Evolutionary conservation across 92 coral and sea anemone genomes (phyloP).

Genomic region (Hydrozoanthus gracilis): DNA sequence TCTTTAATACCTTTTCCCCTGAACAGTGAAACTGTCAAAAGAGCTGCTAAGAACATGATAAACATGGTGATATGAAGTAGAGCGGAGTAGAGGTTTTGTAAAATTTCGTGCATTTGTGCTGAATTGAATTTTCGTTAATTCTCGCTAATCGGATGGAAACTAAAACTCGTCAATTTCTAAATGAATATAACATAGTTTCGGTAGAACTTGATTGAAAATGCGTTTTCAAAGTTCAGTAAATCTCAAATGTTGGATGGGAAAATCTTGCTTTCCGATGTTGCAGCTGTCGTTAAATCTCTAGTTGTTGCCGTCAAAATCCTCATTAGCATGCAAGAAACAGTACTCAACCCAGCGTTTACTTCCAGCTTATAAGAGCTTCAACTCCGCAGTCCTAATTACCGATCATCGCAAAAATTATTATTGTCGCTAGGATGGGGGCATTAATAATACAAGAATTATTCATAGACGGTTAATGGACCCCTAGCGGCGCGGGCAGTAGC

Average conservation of each 20-base stretch:
- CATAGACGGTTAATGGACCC: slow-evolving; percentile 14
- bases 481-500: background rate
- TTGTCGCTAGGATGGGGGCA: slow-evolving; percentile 24
- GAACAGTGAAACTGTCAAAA: background rate
- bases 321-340: slow-evolving; percentile 32
- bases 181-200: slow-evolving; percentile 1
- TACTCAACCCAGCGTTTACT: background rate
- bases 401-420: slow-evolving; percentile 15
- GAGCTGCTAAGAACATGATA: slow-evolving; percentile 3
- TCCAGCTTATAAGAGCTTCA: slow-evolving; percentile 5
- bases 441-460: slow-evolving; percentile 31
- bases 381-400: slow-evolving; percentile 28
- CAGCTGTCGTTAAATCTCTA: slow-evolving; percentile 10
- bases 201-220: slow-evolving; percentile 5
- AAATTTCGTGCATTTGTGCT: background rate
- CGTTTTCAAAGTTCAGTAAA: background rate
- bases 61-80: background rate
- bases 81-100: background rate
- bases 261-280: background rate
- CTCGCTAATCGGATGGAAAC: slow-evolving; percentile 25
- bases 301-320: slow-evolving; percentile 1
- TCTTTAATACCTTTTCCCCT: no score
- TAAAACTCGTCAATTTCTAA: slow-evolving; percentile 31
- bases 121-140: background rate
- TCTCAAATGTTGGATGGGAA: background rate